Conservation (phyloP, 2,888 invertebrate genomes). For the Drosophila anceps region DNA sequence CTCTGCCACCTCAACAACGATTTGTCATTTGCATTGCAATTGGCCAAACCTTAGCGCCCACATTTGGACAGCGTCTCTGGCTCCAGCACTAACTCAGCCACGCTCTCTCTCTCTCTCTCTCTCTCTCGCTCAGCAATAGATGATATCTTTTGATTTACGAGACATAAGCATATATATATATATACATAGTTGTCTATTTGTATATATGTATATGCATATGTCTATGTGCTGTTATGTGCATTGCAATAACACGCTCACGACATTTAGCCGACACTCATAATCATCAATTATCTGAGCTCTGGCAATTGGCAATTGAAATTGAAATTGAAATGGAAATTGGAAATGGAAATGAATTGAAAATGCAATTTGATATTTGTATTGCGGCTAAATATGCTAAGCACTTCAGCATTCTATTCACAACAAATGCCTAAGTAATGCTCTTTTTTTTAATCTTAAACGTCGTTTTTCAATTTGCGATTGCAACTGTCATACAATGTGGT, state of each 20-base stretch:
- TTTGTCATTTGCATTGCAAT: conserved; percentile 61
- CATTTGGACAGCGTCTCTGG: conserved; percentile 38
- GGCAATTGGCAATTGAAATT: conserved; percentile 45
- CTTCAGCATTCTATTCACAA: conserved; percentile 20
- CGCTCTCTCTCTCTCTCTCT: background rate
- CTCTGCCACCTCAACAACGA: background rate
- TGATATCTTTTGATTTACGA: conserved; percentile 61
- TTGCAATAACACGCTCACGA: conserved; percentile 59
- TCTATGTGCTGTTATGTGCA: conserved; percentile 22
- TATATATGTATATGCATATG: background rate
- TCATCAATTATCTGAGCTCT: conserved; percentile 74
- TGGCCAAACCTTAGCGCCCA: conserved; percentile 68
- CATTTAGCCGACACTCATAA: conserved; percentile 70
- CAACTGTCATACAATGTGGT: conserved; percentile 43
- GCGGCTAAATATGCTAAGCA: conserved; percentile 22
- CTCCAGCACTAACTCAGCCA: conserved; percentile 9
- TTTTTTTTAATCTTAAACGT: conserved; percentile 26
- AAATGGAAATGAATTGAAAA: conserved; percentile 30
- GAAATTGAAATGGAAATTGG: conserved; percentile 20
- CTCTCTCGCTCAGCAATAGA: conserved; percentile 5
- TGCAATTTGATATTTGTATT: conserved; percentile 32
- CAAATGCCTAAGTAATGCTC: conserved; percentile 11
- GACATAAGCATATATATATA: conserved; percentile 28
- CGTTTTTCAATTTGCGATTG: conserved; percentile 25
- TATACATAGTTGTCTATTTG: conserved; percentile 14